phyloP scores from a whole-genome alignment of 64 coral and sea anemone species.

The Montipora sp. region DNA sequence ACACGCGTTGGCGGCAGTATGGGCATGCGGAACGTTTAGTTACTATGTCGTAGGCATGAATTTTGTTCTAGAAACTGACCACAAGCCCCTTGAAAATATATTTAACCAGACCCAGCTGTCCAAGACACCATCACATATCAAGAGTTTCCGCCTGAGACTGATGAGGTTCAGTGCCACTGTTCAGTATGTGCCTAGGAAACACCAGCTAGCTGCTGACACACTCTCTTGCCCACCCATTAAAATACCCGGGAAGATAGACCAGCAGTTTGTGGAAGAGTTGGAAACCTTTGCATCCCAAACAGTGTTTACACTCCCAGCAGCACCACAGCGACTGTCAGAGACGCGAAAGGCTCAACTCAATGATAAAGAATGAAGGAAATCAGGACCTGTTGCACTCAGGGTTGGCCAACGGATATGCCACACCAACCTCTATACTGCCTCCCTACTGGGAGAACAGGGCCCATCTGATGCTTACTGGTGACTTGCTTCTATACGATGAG shows the following conservation, averaged over 20 bases:
- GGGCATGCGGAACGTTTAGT: too few relatives aligned
- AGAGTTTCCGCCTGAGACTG: not conserved
- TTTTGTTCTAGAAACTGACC: too few relatives aligned
- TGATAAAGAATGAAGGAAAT: slow-evolving; percentile 57
- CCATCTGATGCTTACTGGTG: not conserved
- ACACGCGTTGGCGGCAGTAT: too few relatives aligned
- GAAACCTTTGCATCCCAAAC: slow-evolving; percentile 39
- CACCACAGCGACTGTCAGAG: slow-evolving; percentile 34
- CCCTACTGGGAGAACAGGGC: slow-evolving; percentile 56
- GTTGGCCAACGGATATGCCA: slow-evolving; percentile 48
- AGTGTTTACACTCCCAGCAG: slow-evolving; percentile 36
- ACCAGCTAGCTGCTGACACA: not conserved
- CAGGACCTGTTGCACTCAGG: slow-evolving; percentile 15
- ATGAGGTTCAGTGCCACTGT: not conserved
- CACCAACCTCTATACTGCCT: not conserved
- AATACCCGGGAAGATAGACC: not conserved
- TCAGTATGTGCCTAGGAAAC: not conserved
- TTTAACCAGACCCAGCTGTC: not conserved
- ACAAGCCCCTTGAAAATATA: not conserved
- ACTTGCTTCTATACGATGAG: not conserved
- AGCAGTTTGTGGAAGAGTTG: slow-evolving; percentile 40
- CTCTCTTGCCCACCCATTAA: not conserved
- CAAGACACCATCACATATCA: not conserved
- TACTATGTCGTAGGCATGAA: too few relatives aligned
- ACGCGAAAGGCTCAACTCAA: slow-evolving; percentile 39